A percentile compares a stretch with the other conserved stretches of the same genome.
Conservation (phyloP, 2,113 vertebrate genomes). For the Spizaetus ornatus region DNA sequence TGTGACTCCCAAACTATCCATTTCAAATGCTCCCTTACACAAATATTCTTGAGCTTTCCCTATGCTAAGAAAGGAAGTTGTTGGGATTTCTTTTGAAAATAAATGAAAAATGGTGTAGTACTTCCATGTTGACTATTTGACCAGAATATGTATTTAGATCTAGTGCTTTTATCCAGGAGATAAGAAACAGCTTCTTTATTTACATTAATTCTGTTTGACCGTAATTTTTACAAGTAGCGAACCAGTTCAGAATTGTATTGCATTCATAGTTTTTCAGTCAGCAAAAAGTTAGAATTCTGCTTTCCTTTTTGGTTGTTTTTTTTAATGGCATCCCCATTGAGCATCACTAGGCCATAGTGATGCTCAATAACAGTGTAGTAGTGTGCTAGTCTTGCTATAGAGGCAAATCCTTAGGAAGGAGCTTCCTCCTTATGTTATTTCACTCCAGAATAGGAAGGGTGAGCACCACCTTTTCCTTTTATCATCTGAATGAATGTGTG, state of each 20-base stretch:
- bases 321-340: not conserved
- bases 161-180: not conserved
- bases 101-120: not conserved
- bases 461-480: not conserved
- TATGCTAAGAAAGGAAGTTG: not conserved
- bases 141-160: not conserved
- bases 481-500: not conserved
- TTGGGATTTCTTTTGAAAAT: not conserved
- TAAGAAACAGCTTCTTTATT: not conserved
- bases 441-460: not conserved
- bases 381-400: not conserved
- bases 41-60: not conserved
- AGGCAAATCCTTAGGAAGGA: not conserved
- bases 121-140: not conserved
- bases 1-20: not conserved
- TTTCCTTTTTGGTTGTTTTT: not conserved
- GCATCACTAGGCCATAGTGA: not conserved
- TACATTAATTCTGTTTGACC: not conserved
- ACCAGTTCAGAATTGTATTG: not conserved
- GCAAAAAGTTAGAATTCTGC: not conserved
- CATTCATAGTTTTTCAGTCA: not conserved
- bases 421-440: not conserved
- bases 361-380: not conserved
- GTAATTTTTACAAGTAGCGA: not conserved
- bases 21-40: not conserved